These are phyloP conservation scores for Scaptomyza pallida DNA, from an alignment of 1,140 invertebrate species.

Conservation along the genomic window DNA sequence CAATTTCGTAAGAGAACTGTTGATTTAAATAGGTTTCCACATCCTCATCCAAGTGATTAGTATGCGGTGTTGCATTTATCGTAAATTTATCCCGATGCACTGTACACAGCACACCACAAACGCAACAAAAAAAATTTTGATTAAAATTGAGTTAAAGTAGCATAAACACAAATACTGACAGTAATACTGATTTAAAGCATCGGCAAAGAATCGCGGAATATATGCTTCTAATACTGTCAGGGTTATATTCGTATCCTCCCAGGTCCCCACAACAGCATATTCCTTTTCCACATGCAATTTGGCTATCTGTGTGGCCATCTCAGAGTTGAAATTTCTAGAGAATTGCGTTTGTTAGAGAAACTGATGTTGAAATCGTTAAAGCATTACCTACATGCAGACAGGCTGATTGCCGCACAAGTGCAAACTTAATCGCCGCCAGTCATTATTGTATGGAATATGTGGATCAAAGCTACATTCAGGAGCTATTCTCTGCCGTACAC, in stretches of 20 bases:
- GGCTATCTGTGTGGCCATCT: slow-evolving; percentile 91
- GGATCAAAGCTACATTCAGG: slow-evolving; percentile 89
- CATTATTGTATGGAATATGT: slow-evolving; percentile 88
- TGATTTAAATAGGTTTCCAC: slow-evolving; percentile 62
- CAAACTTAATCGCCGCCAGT: slow-evolving; percentile 91
- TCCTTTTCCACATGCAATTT: slow-evolving; percentile 93
- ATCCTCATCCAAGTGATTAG: slow-evolving; percentile 66
- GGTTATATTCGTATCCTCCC: slow-evolving; percentile 94
- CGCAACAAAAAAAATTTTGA: slow-evolving; percentile 85
- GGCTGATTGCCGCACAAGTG: slow-evolving; percentile 93
- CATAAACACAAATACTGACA: slow-evolving; percentile 52
- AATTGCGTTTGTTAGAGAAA: neutral
- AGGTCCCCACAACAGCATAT: slow-evolving; percentile 93
- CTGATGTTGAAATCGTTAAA: neutral
- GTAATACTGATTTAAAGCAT: slow-evolving; percentile 85
- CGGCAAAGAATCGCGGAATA: slow-evolving; percentile 92
- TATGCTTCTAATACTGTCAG: slow-evolving; percentile 93
- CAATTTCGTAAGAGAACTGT: slow-evolving; percentile 87
- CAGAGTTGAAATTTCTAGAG: slow-evolving; percentile 91
- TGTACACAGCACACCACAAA: slow-evolving; percentile 87
- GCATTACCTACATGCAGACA: slow-evolving; percentile 67
- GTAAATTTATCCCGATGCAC: slow-evolving; percentile 85
- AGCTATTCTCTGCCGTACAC: slow-evolving; percentile 89
- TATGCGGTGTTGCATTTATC: slow-evolving; percentile 85
- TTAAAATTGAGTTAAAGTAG: neutral